Base-by-base conservation (phyloP, 1,140 invertebrate genomes). In the Asbolus verrucosus region DNA sequence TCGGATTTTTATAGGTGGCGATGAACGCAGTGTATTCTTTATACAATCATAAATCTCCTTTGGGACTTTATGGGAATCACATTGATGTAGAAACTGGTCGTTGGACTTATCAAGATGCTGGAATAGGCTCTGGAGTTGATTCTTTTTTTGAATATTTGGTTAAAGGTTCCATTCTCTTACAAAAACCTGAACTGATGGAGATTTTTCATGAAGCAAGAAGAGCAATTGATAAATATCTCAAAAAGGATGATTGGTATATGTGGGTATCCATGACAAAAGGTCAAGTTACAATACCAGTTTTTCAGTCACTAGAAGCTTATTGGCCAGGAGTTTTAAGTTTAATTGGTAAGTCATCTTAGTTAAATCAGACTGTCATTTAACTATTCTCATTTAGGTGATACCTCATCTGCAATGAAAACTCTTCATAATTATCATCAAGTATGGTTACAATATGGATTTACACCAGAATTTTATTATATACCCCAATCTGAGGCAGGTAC, bases 111-210 rank as follows among this genome's bases (percentile, higher is more conserved):
- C 89, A 95, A 21, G 98, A 99, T 84, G 91, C 96, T 39, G 97
- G 81, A 33, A 90, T 91, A 67, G 92, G 94, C 1, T 95, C 95
- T 14, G 98, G 97, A 8, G 93, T 99, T 6, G 98, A 99, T 82
- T 99, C 98, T 0, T 99, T 97, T 80, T 99, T 96, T 85, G 98
- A 99, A 83, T 99, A 99, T 83, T 85, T 99, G 60, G 96, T 97
- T 0, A 99, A 99, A 88, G 97, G 95, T 1, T 89, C 94, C 4
- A 84, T 93, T 6, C 75, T 94, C 14, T 83, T 94, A 4, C 90
- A 92, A 78, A 87, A 91, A 69, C 96, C 97, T 0, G 90, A 96
- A 78, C 81, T 99, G 18, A 90, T 98, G 83, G 89, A 92, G 14
- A 95, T 98, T 87, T 99, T 99, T 76, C 86, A 91, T 73, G 93